Evolutionary conservation across 1,140 invertebrate species (phyloP).

Genomic region (Prorops nasuta): DNA sequence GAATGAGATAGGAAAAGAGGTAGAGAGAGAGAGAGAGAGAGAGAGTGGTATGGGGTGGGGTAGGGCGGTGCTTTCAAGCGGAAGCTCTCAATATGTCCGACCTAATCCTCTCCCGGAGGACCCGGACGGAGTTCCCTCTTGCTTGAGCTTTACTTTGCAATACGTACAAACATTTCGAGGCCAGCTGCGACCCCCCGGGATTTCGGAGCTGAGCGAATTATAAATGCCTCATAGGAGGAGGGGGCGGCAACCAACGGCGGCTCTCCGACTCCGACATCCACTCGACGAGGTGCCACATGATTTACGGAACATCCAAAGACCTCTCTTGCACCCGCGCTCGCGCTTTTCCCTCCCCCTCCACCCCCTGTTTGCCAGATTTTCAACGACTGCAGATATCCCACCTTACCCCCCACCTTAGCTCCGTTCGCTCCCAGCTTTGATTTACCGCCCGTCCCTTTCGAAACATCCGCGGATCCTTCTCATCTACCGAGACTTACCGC

Average conservation of each 20-base stretch:
- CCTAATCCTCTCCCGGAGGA: slow-evolving; percentile 36
- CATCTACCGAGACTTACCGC: too few relatives aligned
- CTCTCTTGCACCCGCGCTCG: not conserved
- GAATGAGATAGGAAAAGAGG: too few relatives aligned
- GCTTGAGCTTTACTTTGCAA: slow-evolving; percentile 37
- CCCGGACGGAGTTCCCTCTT: slow-evolving; percentile 16
- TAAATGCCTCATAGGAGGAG: slow-evolving; percentile 35
- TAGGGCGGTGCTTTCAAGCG: slow-evolving; percentile 29
- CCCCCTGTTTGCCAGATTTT: too few relatives aligned
- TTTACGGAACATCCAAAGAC: slow-evolving; percentile 13
- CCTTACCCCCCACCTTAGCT: too few relatives aligned
- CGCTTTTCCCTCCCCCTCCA: not conserved
- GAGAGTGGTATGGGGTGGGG: too few relatives aligned
- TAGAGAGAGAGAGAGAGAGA: too few relatives aligned
- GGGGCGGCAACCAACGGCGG: too few relatives aligned
- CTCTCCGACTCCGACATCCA: slow-evolving; percentile 36
- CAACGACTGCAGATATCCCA: too few relatives aligned
- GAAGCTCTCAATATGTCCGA: slow-evolving; percentile 36
- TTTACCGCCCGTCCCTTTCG: too few relatives aligned
- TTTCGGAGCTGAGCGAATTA: slow-evolving; percentile 39
- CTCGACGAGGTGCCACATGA: slow-evolving; percentile 31
- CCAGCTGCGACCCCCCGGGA: slow-evolving; percentile 33
- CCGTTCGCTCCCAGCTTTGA: too few relatives aligned
- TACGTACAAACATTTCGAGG: slow-evolving; percentile 38
- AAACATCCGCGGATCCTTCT: too few relatives aligned